A percentile compares a stretch with the other conserved stretches of the same genome.
Evolutionary conservation across 2,797 vertebrate species (phyloP).

Genomic region (Danio jaintianensis): DNA sequence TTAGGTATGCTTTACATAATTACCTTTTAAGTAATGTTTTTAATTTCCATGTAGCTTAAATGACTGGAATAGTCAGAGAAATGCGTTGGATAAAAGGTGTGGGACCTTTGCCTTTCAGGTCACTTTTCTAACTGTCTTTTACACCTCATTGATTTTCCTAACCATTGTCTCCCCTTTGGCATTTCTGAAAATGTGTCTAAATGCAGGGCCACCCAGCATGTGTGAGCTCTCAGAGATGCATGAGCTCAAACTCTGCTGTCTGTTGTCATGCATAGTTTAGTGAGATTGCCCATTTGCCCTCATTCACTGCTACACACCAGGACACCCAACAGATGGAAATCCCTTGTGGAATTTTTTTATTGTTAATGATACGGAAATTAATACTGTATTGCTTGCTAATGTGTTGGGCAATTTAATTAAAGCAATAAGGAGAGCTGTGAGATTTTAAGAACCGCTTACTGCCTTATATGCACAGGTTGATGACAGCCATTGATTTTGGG

Average conservation of each 20-base stretch:
- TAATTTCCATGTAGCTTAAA: not conserved
- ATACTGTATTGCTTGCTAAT: not conserved
- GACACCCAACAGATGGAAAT: constrained; percentile 10
- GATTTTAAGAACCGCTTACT: not conserved
- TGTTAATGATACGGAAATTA: not conserved
- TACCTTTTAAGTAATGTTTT: not conserved
- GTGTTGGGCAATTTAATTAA: not conserved
- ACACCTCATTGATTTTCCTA: not conserved
- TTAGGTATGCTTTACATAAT: not conserved
- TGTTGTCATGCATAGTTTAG: constrained; percentile 33
- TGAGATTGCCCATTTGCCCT: constrained; percentile 14
- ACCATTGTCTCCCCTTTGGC: not conserved
- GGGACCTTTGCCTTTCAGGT: not conserved
- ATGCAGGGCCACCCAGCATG: not conserved
- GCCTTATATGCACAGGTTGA: not conserved
- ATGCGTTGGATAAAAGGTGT: not conserved
- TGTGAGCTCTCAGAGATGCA: constrained; percentile 1
- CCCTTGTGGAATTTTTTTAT: not conserved
- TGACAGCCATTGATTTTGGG: not conserved
- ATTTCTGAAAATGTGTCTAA: constrained; percentile 5
- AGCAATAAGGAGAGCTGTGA: not conserved
- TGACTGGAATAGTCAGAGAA: not conserved
- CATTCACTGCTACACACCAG: constrained; percentile 12
- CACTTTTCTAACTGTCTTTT: constrained; percentile 1
- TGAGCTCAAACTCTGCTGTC: constrained; percentile 11